A percentile compares a stretch with the other conserved stretches of the same genome.
Evolutionary conservation across 2,113 vertebrate species (phyloP).

Genomic region (Aplodontia rufa): DNA sequence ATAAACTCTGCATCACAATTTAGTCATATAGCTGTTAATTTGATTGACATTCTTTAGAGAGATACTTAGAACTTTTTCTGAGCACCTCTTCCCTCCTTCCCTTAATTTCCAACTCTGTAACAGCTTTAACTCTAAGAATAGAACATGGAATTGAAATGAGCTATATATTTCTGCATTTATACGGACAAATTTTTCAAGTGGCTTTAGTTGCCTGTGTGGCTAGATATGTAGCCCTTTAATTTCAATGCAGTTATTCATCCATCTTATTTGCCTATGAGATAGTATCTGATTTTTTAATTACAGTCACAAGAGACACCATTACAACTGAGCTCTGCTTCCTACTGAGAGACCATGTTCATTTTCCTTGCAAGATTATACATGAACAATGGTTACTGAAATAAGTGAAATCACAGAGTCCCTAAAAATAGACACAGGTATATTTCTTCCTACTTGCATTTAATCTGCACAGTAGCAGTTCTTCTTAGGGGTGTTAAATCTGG

Average conservation of each 20-base stretch:
- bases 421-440: slow-evolving; percentile 62
- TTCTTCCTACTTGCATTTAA: slow-evolving; percentile 36
- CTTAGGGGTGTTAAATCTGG: background rate
- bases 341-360: slow-evolving; percentile 45
- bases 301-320: slow-evolving; percentile 23
- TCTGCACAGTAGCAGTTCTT: background rate
- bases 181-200: slow-evolving; percentile 37
- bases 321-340: slow-evolving; percentile 4
- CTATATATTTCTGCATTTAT: slow-evolving; percentile 60
- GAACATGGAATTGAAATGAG: slow-evolving; percentile 66
- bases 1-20: slow-evolving; percentile 58
- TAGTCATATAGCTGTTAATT: slow-evolving; percentile 68
- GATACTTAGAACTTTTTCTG: slow-evolving; percentile 61
- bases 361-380: slow-evolving; percentile 36
- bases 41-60: slow-evolving; percentile 73
- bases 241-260: slow-evolving; percentile 26
- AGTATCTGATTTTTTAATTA: slow-evolving; percentile 48
- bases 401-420: slow-evolving; percentile 49
- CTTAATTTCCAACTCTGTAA: slow-evolving; percentile 68
- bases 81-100: slow-evolving; percentile 63
- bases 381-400: slow-evolving; percentile 66
- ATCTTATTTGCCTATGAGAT: background rate
- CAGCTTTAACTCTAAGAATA: slow-evolving; percentile 76
- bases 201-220: slow-evolving; percentile 44
- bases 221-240: slow-evolving; percentile 53